phyloP scores from a whole-genome alignment of 2,888 invertebrate genomes.

The Ectropis crepuscularia region DNA sequence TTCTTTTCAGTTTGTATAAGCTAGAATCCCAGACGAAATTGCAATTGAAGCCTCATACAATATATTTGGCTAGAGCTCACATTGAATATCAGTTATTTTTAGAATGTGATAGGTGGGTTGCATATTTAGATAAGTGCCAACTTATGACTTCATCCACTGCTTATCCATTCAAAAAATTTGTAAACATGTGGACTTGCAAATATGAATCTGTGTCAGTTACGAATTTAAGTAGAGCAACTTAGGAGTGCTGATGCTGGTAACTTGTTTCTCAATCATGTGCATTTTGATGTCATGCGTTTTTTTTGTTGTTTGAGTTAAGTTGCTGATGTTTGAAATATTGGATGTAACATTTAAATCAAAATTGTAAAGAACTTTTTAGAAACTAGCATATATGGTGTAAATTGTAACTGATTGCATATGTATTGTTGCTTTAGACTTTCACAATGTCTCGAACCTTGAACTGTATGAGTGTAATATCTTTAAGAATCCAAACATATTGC shows the following conservation, averaged over 20 bases:
- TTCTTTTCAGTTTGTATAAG: conserved; percentile 3
- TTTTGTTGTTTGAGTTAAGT: background rate
- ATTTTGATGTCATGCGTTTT: background rate
- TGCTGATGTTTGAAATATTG: too few relatives aligned
- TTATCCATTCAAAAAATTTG: conserved; percentile 20
- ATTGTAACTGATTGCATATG: too few relatives aligned
- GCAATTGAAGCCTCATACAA: conserved; percentile 36
- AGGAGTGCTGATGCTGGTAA: conserved; percentile 20
- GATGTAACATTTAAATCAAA: too few relatives aligned
- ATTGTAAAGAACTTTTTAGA: too few relatives aligned
- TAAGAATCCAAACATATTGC: too few relatives aligned
- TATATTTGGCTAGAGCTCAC: conserved; percentile 44
- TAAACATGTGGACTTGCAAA: conserved; percentile 26
- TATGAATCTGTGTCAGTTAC: conserved; percentile 27
- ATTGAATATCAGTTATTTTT: conserved; percentile 41
- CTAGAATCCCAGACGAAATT: conserved; percentile 28
- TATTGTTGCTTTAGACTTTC: too few relatives aligned
- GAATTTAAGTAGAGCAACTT: conserved; percentile 20
- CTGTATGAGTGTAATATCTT: too few relatives aligned
- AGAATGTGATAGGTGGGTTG: conserved; percentile 43
- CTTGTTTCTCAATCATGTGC: conserved; percentile 19
- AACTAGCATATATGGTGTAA: too few relatives aligned
- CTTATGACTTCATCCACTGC: conserved; percentile 39
- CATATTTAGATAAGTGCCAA: conserved; percentile 42
- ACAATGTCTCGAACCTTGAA: too few relatives aligned